Percentiles rank a stretch among this genome's conserved stretches.
Conservation (phyloP, 2,888 invertebrate genomes). For the Caradrina clavipalpis region DNA sequence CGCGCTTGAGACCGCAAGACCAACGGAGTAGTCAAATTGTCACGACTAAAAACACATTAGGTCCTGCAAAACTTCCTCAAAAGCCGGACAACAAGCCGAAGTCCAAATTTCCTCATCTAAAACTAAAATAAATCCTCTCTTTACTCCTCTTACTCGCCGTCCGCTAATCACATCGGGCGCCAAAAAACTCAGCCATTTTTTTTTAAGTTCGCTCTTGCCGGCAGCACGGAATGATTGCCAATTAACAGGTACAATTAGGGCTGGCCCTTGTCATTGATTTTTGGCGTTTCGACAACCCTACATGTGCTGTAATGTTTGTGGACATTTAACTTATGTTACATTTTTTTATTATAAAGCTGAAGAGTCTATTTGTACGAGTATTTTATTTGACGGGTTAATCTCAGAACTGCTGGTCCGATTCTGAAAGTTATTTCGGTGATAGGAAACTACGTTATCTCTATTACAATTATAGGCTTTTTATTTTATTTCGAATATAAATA, state of each 20-base stretch:
- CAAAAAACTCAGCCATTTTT: constrained; percentile 8
- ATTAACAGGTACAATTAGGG: constrained; percentile 52
- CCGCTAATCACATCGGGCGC: constrained; percentile 20
- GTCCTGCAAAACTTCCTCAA: background rate
- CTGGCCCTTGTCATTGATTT: constrained; percentile 23
- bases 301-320: background rate
- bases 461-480: too few species aligned
- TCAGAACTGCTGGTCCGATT: too few species aligned
- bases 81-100: background rate
- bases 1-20: too few species aligned
- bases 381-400: too few species aligned
- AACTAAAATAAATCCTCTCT: constrained; percentile 7
- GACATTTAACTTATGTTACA: background rate
- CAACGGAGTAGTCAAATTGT: too few species aligned
- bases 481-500: too few species aligned
- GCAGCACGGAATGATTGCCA: constrained; percentile 41
- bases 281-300: constrained; percentile 18
- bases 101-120: background rate
- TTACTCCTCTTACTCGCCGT: background rate
- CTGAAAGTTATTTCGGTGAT: too few species aligned
- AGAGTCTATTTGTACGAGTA: too few species aligned
- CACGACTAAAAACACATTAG: background rate
- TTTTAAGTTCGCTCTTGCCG: constrained; percentile 16
- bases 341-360: too few species aligned
- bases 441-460: too few species aligned